Evolutionary conservation across 2,888 invertebrate species (phyloP).

Genomic region (Caenorhabditis sp.): DNA sequence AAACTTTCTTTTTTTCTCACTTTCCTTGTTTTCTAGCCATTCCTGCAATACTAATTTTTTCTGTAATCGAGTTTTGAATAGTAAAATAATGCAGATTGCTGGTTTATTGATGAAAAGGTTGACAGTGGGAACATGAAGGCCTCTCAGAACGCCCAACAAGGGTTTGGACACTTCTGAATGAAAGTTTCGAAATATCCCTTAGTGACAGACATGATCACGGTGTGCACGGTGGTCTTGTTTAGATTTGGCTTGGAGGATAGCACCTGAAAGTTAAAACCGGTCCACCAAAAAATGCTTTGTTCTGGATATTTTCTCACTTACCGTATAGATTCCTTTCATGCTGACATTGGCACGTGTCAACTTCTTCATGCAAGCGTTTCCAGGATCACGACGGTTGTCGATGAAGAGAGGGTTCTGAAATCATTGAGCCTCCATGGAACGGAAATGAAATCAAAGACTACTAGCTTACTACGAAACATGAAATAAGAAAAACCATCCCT

Average conservation of each 20-base stretch:
- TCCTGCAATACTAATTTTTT: neutral
- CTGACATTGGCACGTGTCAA: slow-evolving; percentile 82
- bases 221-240: slow-evolving; percentile 77
- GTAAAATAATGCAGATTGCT: slow-evolving; percentile 12
- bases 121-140: neutral
- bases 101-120: neutral
- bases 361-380: slow-evolving; percentile 85
- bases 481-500: too few species aligned
- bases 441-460: too few species aligned
- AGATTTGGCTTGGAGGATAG: slow-evolving; percentile 73
- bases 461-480: too few species aligned
- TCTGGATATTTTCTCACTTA: slow-evolving; percentile 73
- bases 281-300: too few species aligned
- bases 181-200: slow-evolving; percentile 71
- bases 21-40: too few species aligned
- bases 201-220: slow-evolving; percentile 74
- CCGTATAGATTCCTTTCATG: slow-evolving; percentile 84
- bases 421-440: too few species aligned
- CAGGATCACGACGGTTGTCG: slow-evolving; percentile 86
- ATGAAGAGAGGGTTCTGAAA: slow-evolving; percentile 83
- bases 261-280: slow-evolving; percentile 65
- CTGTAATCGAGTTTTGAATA: too few species aligned
- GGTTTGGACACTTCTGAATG: slow-evolving; percentile 74
- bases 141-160: slow-evolving; percentile 79
- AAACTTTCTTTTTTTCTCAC: slow-evolving; percentile 17